Base-by-base conservation (phyloP, 1,140 invertebrate genomes). In the Zaprionus inermis region DNA sequence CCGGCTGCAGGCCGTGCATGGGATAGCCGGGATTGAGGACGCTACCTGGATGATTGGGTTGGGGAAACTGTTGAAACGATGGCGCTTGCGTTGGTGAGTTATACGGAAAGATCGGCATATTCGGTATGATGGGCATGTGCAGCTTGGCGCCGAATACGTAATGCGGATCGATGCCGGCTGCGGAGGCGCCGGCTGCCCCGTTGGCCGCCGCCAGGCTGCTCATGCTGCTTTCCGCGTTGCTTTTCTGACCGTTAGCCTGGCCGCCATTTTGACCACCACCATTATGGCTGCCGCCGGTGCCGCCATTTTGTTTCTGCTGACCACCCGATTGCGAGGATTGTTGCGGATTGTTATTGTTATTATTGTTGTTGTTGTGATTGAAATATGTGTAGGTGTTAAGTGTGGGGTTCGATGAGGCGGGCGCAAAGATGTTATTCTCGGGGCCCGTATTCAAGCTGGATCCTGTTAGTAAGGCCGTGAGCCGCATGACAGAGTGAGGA, bases 41-140 rank as follows among this genome's bases (percentile, higher is more conserved):
- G 68, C 80, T 90, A 78, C 90, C 91, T 86, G 91, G 90, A 91
- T 91, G 91, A 52, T 91, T 91, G 60, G 91, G 82, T 91, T 92
- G 91, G 60, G 86, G 91, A 79, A 92, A 92, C 73, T 92, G 91
- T 81, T 92, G 90, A 81, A 92, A 91, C 61, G 88, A 78, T 58
- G 91, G 91, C 69, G 89, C 79, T 77, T 72, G 68, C 74, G 91
- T 92, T 36, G 91, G 89, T 63, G 90, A 90, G 57, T 92, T 91
- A 70, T 90, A 91, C 38, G 91, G 91, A 58, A 92, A 92, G 41
- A 92, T 92, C 61, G 91, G 91, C 74, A 92, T 76, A 74, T 92
- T 92, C n/a, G 90, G 91, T 77, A 91, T 79, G 41, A 92, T 68
- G 46, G 86, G 86, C 76, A 85, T 84, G 44, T 90, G 89, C 52